These are phyloP conservation scores for Folsomia manolachei DNA, from an alignment of 2,888 invertebrate species.

Conservation along the genomic window DNA sequence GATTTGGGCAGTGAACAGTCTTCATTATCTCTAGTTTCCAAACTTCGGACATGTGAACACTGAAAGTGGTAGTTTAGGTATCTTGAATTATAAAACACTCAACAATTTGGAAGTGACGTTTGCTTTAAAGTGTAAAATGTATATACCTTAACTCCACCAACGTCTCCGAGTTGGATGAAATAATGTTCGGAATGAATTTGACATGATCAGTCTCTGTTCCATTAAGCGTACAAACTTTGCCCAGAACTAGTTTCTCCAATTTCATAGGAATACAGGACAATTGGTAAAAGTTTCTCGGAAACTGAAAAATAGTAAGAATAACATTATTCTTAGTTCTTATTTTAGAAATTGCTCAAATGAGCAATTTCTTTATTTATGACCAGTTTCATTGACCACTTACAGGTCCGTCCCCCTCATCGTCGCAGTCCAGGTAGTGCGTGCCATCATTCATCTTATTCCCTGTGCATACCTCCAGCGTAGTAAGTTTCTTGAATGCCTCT, in stretches of 20 bases:
- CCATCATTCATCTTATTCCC: not conserved
- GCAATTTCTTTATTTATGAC: too few relatives aligned
- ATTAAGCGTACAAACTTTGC: conserved; percentile 22
- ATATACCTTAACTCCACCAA: conserved; percentile 29
- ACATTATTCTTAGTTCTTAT: conserved; percentile 10
- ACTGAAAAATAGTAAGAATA: not conserved
- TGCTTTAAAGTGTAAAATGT: too few relatives aligned
- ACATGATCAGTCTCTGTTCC: conserved; percentile 22
- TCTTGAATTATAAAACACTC: too few relatives aligned
- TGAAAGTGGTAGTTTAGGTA: too few relatives aligned
- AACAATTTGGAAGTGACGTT: too few relatives aligned
- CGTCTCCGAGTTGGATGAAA: conserved; percentile 22
- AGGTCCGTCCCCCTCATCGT: conserved; percentile 23
- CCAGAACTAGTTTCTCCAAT: conserved; percentile 23
- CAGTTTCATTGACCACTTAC: not conserved
- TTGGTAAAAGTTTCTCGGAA: conserved; percentile 37
- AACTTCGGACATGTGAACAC: conserved; percentile 25
- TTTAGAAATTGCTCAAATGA: too few relatives aligned
- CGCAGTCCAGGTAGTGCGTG: conserved; percentile 20
- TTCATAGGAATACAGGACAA: conserved; percentile 28
- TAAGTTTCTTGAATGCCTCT: conserved; percentile 17
- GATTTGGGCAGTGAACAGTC: conserved; percentile 29
- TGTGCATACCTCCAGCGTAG: conserved; percentile 17
- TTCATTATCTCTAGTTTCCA: conserved; percentile 32
- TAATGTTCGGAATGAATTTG: conserved; percentile 32